A percentile compares a stretch with the other conserved stretches of the same genome.
Conservation (phyloP, 2,888 invertebrate species). For the Protophormia terraenovae region DNA sequence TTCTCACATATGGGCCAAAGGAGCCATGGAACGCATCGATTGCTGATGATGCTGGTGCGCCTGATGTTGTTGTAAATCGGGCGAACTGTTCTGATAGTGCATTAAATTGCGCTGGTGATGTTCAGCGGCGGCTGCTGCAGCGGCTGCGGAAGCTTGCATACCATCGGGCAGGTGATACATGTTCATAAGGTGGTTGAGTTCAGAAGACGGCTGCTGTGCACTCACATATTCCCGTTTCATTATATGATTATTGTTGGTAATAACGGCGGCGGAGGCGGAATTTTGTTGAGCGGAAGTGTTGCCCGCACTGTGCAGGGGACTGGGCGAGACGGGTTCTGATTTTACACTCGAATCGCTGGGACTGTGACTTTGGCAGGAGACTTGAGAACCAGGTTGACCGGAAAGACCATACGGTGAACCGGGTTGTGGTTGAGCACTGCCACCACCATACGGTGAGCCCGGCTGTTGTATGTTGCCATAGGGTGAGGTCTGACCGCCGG, state of each 20-base stretch:
- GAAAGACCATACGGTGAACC: conserved; percentile 84
- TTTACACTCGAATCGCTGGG: conserved; percentile 94
- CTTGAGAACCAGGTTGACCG: conserved; percentile 85
- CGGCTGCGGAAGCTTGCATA: conserved; percentile 83
- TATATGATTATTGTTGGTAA: conserved; percentile 76
- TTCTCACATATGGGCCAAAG: conserved; percentile 82
- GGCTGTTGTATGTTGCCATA: conserved; percentile 87
- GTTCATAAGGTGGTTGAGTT: conserved; percentile 86
- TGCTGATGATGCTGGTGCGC: conserved; percentile 81
- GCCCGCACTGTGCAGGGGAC: conserved; percentile 82
- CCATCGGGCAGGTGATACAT: conserved; percentile 86
- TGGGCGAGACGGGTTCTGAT: conserved; percentile 93
- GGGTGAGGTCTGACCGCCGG: conserved; percentile 88
- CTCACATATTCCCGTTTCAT: conserved; percentile 88
- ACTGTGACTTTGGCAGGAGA: conserved; percentile 88
- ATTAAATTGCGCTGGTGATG: conserved; percentile 80
- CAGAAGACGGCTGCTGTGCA: conserved; percentile 82
- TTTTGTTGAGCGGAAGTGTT: conserved; percentile 74
- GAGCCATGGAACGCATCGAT: conserved; percentile 81
- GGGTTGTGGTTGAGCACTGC: conserved; percentile 79
- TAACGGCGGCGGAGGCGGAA: conserved; percentile 81
- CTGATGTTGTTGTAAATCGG: conserved; percentile 79
- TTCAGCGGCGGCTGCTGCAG: conserved; percentile 81
- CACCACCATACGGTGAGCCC: conserved; percentile 85
- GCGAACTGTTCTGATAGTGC: conserved; percentile 81